Evolutionary conservation across 2,113 vertebrate species (phyloP).

Genomic region (Amphiprion percula): DNA sequence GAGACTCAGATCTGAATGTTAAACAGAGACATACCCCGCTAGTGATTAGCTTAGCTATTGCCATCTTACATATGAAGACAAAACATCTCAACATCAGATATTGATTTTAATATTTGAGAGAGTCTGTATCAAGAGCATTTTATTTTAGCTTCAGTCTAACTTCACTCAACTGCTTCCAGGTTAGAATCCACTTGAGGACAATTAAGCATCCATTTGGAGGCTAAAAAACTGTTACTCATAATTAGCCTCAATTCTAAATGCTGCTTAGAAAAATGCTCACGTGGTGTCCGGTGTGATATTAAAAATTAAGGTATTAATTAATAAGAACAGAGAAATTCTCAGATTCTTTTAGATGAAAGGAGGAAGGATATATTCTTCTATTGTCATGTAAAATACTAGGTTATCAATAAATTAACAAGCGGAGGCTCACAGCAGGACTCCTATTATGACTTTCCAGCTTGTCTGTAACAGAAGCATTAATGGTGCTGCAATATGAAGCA

Average conservation of each 20-base stretch:
- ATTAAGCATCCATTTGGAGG: background rate
- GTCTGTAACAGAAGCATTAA: conserved; percentile 6
- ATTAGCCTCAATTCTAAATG: background rate
- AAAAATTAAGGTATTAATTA: conserved; percentile 5
- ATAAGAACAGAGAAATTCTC: conserved; percentile 9
- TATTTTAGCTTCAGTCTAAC: background rate
- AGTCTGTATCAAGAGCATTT: background rate
- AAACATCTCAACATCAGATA: no score
- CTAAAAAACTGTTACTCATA: background rate
- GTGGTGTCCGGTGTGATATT: background rate
- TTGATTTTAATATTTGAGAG: no score
- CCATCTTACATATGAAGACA: no score
- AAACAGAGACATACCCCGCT: background rate
- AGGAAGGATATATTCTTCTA: background rate
- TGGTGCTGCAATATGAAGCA: background rate
- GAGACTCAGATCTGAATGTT: background rate
- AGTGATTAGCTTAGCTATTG: background rate
- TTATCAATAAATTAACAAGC: conserved; percentile 28
- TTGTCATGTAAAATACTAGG: background rate
- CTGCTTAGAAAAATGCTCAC: background rate
- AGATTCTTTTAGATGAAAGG: conserved; percentile 21
- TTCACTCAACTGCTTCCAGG: conserved; percentile 3
- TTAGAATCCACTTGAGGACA: background rate
- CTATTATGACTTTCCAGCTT: background rate
- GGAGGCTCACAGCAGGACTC: background rate